Conservation (phyloP, 2,888 invertebrate species). For the Drosophila emarginata region DNA sequence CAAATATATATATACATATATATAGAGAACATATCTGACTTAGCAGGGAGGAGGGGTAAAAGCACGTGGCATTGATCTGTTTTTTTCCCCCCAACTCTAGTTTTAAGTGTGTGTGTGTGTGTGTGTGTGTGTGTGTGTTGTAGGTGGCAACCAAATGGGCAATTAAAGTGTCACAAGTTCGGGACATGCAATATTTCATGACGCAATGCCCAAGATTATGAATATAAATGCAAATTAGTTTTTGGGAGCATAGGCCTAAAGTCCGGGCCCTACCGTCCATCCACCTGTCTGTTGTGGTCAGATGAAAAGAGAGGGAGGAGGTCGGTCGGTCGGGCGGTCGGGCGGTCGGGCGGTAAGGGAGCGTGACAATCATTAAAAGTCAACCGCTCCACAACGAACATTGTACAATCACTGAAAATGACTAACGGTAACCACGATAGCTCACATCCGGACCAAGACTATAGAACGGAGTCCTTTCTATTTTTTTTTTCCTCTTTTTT, state of each 20-base stretch:
- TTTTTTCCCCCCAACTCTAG: background rate
- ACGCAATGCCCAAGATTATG: slow-evolving; percentile 74
- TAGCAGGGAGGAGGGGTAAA: background rate
- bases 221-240: slow-evolving; percentile 78
- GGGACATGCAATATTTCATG: slow-evolving; percentile 79
- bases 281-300: slow-evolving; percentile 61
- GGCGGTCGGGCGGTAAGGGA: slow-evolving; percentile 45
- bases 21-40: too few relatives aligned
- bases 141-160: slow-evolving; percentile 54
- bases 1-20: background rate
- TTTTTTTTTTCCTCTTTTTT: slow-evolving; percentile 17
- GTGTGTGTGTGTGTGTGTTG: background rate
- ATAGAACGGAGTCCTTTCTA: too few relatives aligned
- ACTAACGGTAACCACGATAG: slow-evolving; percentile 80
- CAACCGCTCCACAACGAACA: slow-evolving; percentile 50
- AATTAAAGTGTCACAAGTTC: slow-evolving; percentile 79
- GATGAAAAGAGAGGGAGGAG: background rate
- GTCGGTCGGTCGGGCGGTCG: slow-evolving; percentile 2
- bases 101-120: background rate
- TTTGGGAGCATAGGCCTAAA: slow-evolving; percentile 32
- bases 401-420: slow-evolving; percentile 77
- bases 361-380: slow-evolving; percentile 78
- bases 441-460: slow-evolving; percentile 69
- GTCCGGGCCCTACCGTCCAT: slow-evolving; percentile 10
- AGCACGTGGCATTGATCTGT: slow-evolving; percentile 46